A percentile compares a stretch with the other conserved stretches of the same genome.
Conservation (phyloP, 2,888 invertebrate genomes). For the Tiphia femorata region DNA sequence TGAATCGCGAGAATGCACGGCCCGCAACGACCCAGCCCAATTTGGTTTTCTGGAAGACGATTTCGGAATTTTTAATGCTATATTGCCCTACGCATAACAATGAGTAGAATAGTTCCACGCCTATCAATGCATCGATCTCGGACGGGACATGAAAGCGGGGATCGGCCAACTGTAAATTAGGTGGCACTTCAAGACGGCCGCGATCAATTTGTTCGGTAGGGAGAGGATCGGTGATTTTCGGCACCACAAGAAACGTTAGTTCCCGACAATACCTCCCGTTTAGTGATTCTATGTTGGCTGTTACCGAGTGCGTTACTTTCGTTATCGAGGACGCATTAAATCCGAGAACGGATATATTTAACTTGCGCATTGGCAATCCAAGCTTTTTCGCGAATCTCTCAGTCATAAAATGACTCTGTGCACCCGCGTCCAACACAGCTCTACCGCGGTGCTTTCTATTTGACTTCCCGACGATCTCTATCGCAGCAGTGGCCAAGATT, state of each 20-base stretch:
- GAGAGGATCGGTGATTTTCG: not conserved
- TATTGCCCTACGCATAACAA: conserved; percentile 25
- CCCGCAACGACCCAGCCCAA: conserved; percentile 1
- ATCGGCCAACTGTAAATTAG: conserved; percentile 30
- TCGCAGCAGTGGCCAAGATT: not conserved
- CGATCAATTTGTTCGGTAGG: not conserved
- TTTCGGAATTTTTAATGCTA: not conserved
- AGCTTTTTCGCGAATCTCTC: not conserved
- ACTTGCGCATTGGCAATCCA: not conserved
- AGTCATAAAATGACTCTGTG: conserved; percentile 8
- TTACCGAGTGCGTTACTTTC: not conserved
- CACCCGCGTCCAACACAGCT: too few relatives aligned
- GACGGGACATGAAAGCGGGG: conserved; percentile 12
- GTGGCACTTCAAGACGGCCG: not conserved
- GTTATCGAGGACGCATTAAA: not conserved
- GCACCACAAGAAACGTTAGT: not conserved
- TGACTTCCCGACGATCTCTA: not conserved
- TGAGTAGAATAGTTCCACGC: conserved; percentile 22
- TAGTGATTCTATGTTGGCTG: not conserved
- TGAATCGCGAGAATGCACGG: not conserved
- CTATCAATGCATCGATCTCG: too few relatives aligned
- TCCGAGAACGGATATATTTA: not conserved
- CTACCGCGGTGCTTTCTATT: not conserved
- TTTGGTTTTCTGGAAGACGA: not conserved
- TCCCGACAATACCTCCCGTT: not conserved